Evolutionary conservation across 2,888 invertebrate genomes (phyloP), one percentile per base, ranked within the genome.

Genomic region (Dolichomitus sp.): DNA sequence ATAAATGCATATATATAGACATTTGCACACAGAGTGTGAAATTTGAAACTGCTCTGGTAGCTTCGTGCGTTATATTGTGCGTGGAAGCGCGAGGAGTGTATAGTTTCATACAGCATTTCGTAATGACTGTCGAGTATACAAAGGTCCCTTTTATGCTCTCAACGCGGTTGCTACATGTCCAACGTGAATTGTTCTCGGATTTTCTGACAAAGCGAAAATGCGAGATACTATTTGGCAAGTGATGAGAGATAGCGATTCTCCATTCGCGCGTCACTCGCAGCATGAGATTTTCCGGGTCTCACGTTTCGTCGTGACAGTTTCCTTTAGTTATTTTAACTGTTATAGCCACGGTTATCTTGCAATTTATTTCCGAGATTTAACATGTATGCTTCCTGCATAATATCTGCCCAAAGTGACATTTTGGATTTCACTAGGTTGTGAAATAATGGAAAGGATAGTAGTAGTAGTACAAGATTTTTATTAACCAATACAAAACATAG

Each of bases 101-200:
- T 69, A 75, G 65, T 81, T 78, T 59, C 42, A 57, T 50, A 33
- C 48, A 40, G 70, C 59, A 57, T 42, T 30, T 75, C 78, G 70
- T 75, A 82, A 82, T 75, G 78, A 79, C 69, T 50, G 69, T 70
- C 79, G 37, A 33, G 37, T 57, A 75, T 70, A 75, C 74, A 75
- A 61, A 70, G 74, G 74, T 78, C 65, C 59, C 17, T 78, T 57
- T 73, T 37, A 72, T 45, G 23, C n/a, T 65, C 52, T 54, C 37
- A 37, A 23, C 42, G 61, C 19, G 4, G n/a, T 48, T 23, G 42
- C 12, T 59, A 54, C 63, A 50, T 45, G 30, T 17, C 19, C 65
- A 68, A 70, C 27, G 57, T 30, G 42, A 70, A 27, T 57, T 42
- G 42, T 17, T 12, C 27, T 9, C 14, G 30, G 57, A 42, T 70